Conservation (phyloP, 2,888 invertebrate genomes). For the Cheilosia variabilis region DNA sequence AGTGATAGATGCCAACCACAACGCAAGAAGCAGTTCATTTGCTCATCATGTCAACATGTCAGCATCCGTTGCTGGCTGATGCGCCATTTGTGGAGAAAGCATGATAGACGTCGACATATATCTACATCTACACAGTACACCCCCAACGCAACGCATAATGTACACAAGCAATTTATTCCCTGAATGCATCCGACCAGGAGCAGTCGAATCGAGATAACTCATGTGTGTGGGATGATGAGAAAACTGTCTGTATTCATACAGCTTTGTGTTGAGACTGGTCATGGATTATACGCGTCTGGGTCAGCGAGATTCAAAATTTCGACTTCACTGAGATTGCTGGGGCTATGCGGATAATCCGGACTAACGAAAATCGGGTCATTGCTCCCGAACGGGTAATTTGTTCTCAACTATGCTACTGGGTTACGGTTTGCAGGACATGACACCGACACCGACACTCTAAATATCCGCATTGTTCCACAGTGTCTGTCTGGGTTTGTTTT, state of each 20-base stretch:
- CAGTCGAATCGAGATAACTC: constrained; percentile 17
- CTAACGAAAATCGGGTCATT: constrained; percentile 51
- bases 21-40: constrained; percentile 72
- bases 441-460: neutral
- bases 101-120: constrained; percentile 52
- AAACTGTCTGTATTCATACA: constrained; percentile 2
- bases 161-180: constrained; percentile 66
- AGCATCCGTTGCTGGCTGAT: constrained; percentile 59
- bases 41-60: constrained; percentile 74
- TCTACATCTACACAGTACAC: neutral
- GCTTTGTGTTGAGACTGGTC: constrained; percentile 41
- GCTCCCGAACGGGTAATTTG: constrained; percentile 39
- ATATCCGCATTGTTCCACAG: constrained; percentile 54
- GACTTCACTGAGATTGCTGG: constrained; percentile 37
- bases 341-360: constrained; percentile 48
- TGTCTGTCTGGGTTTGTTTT: constrained; percentile 36
- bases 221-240: constrained; percentile 33
- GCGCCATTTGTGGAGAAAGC: constrained; percentile 28
- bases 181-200: constrained; percentile 46
- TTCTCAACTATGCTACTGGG: constrained; percentile 62
- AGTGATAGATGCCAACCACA: constrained; percentile 41
- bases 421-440: constrained; percentile 46
- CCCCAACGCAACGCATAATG: constrained; percentile 16
- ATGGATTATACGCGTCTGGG: constrained; percentile 71
- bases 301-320: constrained; percentile 68